These are phyloP conservation scores for Ophion costatus DNA, from an alignment of 2,888 invertebrate species.

Conservation along the genomic window DNA sequence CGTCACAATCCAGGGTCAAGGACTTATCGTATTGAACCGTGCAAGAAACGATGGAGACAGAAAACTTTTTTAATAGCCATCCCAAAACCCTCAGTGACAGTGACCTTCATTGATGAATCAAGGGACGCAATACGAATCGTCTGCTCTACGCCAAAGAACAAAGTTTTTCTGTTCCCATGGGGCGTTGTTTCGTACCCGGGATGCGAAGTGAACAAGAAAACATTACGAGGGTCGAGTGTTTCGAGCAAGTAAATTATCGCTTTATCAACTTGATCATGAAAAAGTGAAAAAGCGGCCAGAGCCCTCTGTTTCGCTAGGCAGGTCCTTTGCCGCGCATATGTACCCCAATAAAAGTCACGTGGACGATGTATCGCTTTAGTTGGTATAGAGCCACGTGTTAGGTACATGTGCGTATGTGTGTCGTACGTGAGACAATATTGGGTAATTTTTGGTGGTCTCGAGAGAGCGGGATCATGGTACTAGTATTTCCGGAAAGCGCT, in stretches of 20 bases:
- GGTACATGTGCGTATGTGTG: too few relatives aligned
- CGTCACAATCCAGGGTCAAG: too few relatives aligned
- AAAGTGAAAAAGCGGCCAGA: background rate
- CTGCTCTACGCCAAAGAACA: too few relatives aligned
- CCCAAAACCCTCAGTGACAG: too few relatives aligned
- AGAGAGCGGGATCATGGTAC: slow-evolving; percentile 6
- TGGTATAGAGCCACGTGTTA: background rate
- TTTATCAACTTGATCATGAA: slow-evolving; percentile 13
- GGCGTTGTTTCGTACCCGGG: too few relatives aligned
- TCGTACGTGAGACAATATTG: background rate
- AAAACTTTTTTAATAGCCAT: too few relatives aligned
- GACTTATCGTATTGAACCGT: too few relatives aligned
- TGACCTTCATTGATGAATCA: too few relatives aligned
- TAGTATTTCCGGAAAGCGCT: slow-evolving; percentile 8
- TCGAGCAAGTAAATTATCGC: slow-evolving; percentile 15
- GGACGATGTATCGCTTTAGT: slow-evolving; percentile 3
- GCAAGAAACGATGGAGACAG: too few relatives aligned
- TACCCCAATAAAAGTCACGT: slow-evolving; percentile 28
- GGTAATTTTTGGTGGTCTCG: background rate
- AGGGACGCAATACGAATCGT: too few relatives aligned
- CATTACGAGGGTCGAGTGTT: background rate
- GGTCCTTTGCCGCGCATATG: background rate
- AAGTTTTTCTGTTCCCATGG: too few relatives aligned
- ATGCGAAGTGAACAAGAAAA: background rate
- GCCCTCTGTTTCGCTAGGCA: background rate